Conservation (phyloP, 2,113 vertebrate genomes). For the Gymnarchus niloticus region DNA sequence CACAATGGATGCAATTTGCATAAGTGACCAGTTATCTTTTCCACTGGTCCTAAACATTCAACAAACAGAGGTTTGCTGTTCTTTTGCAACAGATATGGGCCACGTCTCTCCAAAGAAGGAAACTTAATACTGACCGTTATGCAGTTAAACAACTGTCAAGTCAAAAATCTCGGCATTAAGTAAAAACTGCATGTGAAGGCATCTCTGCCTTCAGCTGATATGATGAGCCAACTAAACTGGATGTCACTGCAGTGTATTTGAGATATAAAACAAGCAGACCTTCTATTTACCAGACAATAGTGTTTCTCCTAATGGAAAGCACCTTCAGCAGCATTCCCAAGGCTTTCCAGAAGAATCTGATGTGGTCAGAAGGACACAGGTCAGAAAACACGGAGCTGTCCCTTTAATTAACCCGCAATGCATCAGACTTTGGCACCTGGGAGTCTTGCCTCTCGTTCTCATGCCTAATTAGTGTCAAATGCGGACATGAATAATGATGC, state of each 20-base stretch:
- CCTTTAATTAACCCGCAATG: neutral
- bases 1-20: neutral
- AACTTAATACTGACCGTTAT: neutral
- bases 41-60: neutral
- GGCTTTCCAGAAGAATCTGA: neutral
- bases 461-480: conserved; percentile 8
- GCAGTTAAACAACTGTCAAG: neutral
- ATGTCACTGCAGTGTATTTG: neutral
- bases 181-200: neutral
- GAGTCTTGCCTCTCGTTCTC: neutral
- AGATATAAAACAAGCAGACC: neutral
- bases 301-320: neutral
- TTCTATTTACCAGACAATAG: neutral
- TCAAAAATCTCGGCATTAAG: neutral
- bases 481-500: conserved; percentile 30
- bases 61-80: neutral
- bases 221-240: neutral
- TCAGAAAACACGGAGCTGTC: neutral
- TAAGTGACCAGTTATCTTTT: neutral
- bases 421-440: neutral
- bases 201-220: neutral
- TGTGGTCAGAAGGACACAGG: neutral
- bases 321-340: neutral
- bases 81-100: neutral
- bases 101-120: neutral